Conservation (phyloP, 1,140 invertebrate species). For the honey bee (Apis mellifera) region DNA sequence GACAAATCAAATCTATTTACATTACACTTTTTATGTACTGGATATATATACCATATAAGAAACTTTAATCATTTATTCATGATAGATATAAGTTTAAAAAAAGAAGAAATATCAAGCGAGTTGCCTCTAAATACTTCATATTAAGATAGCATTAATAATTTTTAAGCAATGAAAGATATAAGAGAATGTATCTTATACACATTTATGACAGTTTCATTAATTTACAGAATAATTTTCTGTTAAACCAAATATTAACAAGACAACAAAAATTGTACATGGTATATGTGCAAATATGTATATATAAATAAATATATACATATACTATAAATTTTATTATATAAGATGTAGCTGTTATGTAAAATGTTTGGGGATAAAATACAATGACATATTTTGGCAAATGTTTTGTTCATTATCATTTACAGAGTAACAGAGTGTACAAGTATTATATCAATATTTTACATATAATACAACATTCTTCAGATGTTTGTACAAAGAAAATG, state of each 20-base stretch:
- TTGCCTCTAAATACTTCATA: slow-evolving; percentile 39
- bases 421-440: neutral
- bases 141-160: slow-evolving; percentile 21
- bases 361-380: slow-evolving; percentile 76
- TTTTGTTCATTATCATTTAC: slow-evolving; percentile 18
- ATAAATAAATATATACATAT: slow-evolving; percentile 64
- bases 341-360: slow-evolving; percentile 73
- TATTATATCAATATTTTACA: neutral
- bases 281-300: slow-evolving; percentile 47
- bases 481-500: slow-evolving; percentile 15
- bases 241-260: slow-evolving; percentile 40
- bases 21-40: slow-evolving; percentile 36
- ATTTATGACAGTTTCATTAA: slow-evolving; percentile 13
- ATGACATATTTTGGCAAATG: slow-evolving; percentile 76
- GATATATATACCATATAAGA: slow-evolving; percentile 39
- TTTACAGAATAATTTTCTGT: slow-evolving; percentile 42
- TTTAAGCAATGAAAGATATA: slow-evolving; percentile 18
- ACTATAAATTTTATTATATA: slow-evolving; percentile 70
- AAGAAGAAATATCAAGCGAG: slow-evolving; percentile 28
- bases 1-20: slow-evolving; percentile 28
- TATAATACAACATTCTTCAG: slow-evolving; percentile 28
- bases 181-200: slow-evolving; percentile 4
- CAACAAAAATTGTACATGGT: slow-evolving; percentile 29
- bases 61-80: slow-evolving; percentile 10
- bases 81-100: slow-evolving; percentile 39